phyloP scores from a whole-genome alignment of 1,140 invertebrate species.

The Arion vulgaris region DNA sequence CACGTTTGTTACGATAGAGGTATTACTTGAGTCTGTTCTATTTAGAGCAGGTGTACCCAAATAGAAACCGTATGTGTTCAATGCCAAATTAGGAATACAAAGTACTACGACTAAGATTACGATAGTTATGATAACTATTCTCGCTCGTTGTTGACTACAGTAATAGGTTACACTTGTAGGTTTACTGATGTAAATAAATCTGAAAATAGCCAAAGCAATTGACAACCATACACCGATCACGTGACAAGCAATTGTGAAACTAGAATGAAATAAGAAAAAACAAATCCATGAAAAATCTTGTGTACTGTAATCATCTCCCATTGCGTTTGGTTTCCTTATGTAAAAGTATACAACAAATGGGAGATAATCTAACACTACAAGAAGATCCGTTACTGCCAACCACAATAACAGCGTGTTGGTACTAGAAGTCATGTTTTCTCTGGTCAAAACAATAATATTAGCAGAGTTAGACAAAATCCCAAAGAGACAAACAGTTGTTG shows the following conservation, averaged over 20 bases:
- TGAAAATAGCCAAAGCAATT: slow-evolving; percentile 91
- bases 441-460: slow-evolving; percentile 91
- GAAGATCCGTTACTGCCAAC: slow-evolving; percentile 87
- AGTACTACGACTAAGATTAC: slow-evolving; percentile 83
- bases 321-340: slow-evolving; percentile 54
- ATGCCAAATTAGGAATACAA: slow-evolving; percentile 83
- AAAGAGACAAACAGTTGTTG: slow-evolving; percentile 85
- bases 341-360: slow-evolving; percentile 83
- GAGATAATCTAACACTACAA: slow-evolving; percentile 90
- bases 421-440: slow-evolving; percentile 86
- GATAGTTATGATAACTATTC: slow-evolving; percentile 81
- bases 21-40: background rate
- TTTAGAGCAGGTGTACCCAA: background rate
- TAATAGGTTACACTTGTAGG: slow-evolving; percentile 82
- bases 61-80: slow-evolving; percentile 44
- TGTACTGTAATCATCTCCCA: slow-evolving; percentile 45
- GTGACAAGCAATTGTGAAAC: slow-evolving; percentile 87
- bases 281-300: slow-evolving; percentile 60
- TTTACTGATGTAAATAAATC: slow-evolving; percentile 88
- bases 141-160: slow-evolving; percentile 84
- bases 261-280: slow-evolving; percentile 68
- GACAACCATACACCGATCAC: slow-evolving; percentile 95
- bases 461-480: slow-evolving; percentile 90
- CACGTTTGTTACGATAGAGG: background rate
- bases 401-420: slow-evolving; percentile 89